A percentile compares a stretch with the other conserved stretches of the same genome.
These are phyloP conservation scores for Coelopa frigida DNA, from an alignment of 1,140 invertebrate species.

Conservation along the genomic window DNA sequence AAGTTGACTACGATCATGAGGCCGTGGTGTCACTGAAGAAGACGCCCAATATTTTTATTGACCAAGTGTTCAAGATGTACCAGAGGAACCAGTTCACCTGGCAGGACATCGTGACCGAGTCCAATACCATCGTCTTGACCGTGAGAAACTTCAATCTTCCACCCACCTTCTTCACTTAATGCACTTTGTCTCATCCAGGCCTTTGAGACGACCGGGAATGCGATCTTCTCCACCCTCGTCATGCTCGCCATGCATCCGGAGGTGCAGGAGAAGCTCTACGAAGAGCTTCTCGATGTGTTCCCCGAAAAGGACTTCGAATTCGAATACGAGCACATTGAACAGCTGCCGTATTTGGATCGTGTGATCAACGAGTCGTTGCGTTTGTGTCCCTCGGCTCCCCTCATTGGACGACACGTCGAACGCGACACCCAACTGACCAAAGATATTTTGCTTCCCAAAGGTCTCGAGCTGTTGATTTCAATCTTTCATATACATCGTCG, in stretches of 20 bases:
- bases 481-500: constrained; percentile 29
- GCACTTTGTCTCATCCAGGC: constrained; percentile 9
- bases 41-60: constrained; percentile 6
- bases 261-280: constrained; percentile 11
- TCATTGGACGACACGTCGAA: constrained; percentile 9
- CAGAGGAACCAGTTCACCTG: constrained; percentile 2
- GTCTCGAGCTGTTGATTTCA: constrained; percentile 10
- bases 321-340: constrained; percentile 4
- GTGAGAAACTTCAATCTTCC: constrained; percentile 1
- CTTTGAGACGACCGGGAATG: constrained; percentile 12
- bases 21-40: neutral
- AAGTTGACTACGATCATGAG: neutral
- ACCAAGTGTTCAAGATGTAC: constrained; percentile 6
- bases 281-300: constrained; percentile 15
- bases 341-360: constrained; percentile 14
- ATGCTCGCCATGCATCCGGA: constrained; percentile 18
- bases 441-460: constrained; percentile 11
- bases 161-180: no score
- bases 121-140: constrained; percentile 7
- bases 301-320: constrained; percentile 5
- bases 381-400: constrained; percentile 15
- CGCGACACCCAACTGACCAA: constrained; percentile 1
- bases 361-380: constrained; percentile 18
- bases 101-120: constrained; percentile 5
- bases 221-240: constrained; percentile 9